A percentile compares a stretch with the other conserved stretches of the same genome.
These are phyloP conservation scores for Prunella strophiata DNA, from an alignment of 2,797 vertebrate species.

Conservation along the genomic window DNA sequence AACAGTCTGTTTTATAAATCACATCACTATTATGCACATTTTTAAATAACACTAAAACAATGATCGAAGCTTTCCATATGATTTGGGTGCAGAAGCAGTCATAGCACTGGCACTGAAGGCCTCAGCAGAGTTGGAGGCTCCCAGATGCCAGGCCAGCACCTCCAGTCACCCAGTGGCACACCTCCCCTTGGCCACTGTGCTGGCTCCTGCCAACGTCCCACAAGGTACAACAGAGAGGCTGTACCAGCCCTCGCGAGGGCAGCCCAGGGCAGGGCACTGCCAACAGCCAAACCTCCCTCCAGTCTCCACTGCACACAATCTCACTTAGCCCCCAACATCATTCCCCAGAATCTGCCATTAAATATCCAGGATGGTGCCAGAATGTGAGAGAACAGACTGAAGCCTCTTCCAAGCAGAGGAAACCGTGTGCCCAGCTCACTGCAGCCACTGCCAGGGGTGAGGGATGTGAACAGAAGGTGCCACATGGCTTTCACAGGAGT, in stretches of 20 bases:
- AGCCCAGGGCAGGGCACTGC: not conserved
- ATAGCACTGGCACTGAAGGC: not conserved
- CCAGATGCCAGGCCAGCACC: not conserved
- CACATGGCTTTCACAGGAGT: rapidly evolving
- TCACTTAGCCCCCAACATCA: not conserved
- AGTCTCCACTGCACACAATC: not conserved
- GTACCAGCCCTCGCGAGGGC: rapidly evolving
- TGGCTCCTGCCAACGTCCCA: not conserved
- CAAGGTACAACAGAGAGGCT: not conserved
- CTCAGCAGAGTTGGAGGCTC: not conserved
- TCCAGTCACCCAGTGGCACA: not conserved
- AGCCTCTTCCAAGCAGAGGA: not conserved
- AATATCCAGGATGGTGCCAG: not conserved
- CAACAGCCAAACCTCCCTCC: not conserved
- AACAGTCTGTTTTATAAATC: constrained; percentile 64
- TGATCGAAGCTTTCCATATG: not conserved
- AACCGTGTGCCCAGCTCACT: not conserved
- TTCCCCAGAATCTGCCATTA: not conserved
- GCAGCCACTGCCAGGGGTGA: not conserved
- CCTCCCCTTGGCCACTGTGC: not conserved
- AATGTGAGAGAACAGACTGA: not conserved
- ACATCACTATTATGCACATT: constrained; percentile 10
- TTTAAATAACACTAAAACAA: constrained; percentile 59
- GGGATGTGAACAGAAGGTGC: not conserved
- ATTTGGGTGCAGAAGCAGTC: not conserved